Evolutionary conservation across 2,797 vertebrate species (phyloP), one percentile per base, ranked within the genome.

Genomic region (Spinus olivaceus): DNA sequence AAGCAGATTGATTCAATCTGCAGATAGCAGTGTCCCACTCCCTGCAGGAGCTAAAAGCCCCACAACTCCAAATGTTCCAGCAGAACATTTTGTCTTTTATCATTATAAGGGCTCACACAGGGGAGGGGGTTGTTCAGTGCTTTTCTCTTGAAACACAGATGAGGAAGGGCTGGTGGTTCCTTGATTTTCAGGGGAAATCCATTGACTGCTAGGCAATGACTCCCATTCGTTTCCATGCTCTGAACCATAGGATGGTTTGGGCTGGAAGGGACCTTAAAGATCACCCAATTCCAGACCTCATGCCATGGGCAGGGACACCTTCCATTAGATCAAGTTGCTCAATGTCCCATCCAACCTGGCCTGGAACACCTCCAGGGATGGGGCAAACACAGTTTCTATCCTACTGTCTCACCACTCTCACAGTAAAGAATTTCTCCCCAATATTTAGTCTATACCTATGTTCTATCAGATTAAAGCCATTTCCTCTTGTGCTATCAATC

Each of bases 1-100:
- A 95, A 59, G 73, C 32, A 88, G 86, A 93, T 95, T 94, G 94
- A 96, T 95, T 69, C 91, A 84, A 90, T 87, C 92, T 95, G 51
- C 32, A 94, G 94, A 96, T 89, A 96, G 76, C 33, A 63, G 14
- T 25, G 56, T 53, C 95, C 80, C 66, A 51, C 66, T 95, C 81
- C 79, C 92, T n/a, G 47, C 51, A 93, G 76, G 44, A 73, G 39
- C 60, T 57, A 51, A 88, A 94, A 90, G 35, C 37, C 76, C 86
- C 88, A 53, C 47, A 61, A 44, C 79, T 92, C 66, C 94, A 69
- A 78, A 78, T 0, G 0, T 61, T 72, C 37, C 65, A 78, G 41
- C 57, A 73, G 60, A 91, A 50, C 4, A 1, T 27, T 86, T 89
- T 47, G 73, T 82, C 64, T 91, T 90, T 72, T 88, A 53, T 81